Evolutionary conservation across 2,797 vertebrate species (phyloP).

Genomic region (Perodicticus potto): DNA sequence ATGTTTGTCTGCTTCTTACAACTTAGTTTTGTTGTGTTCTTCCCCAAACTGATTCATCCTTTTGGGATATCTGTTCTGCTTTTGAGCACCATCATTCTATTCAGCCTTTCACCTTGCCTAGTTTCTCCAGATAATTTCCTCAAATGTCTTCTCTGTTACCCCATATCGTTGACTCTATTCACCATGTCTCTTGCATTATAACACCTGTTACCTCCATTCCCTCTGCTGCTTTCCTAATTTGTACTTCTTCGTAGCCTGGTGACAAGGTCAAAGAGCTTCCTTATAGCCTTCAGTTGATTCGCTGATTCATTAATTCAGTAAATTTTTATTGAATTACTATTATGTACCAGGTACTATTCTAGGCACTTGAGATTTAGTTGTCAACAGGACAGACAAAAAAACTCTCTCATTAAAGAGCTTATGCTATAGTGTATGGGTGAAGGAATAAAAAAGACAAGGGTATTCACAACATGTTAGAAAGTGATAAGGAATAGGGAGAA

Average conservation of each 20-base stretch:
- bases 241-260: neutral
- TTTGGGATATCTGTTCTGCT: neutral
- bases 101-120: neutral
- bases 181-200: neutral
- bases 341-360: neutral
- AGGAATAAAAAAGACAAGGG: neutral
- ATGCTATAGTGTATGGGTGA: neutral
- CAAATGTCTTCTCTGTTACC: neutral
- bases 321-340: neutral
- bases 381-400: neutral
- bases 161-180: neutral
- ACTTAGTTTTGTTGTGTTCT: neutral
- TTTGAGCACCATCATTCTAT: neutral
- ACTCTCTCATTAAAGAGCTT: neutral
- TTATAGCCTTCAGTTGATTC: neutral
- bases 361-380: neutral
- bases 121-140: neutral
- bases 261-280: neutral
- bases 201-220: neutral
- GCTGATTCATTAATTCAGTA: neutral
- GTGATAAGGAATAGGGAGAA: neutral
- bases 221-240: neutral
- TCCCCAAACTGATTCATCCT: neutral
- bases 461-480: slow-evolving; percentile 13
- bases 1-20: neutral